A percentile compares a stretch with the other conserved stretches of the same genome.
phyloP scores from a whole-genome alignment of 2,888 invertebrate species.

The Troides helena region DNA sequence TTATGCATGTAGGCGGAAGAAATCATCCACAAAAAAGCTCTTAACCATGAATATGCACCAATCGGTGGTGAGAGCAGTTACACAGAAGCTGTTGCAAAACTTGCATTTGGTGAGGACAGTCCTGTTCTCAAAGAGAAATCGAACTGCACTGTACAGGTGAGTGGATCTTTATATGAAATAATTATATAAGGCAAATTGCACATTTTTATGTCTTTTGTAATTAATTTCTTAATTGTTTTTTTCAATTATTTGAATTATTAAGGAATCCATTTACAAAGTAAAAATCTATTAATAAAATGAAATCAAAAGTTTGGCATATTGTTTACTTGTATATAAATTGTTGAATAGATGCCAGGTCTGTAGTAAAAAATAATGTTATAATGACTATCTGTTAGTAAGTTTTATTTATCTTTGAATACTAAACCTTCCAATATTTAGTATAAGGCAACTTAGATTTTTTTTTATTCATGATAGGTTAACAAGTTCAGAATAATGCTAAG shows the following conservation, averaged over 20 bases:
- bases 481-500: no score
- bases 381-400: neutral
- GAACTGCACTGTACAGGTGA: conserved; percentile 86
- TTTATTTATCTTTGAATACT: neutral
- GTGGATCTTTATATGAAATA: conserved; percentile 14
- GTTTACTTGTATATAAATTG: conserved; percentile 6
- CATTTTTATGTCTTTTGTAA: no score
- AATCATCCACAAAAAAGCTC: conserved; percentile 80
- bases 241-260: no score
- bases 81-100: conserved; percentile 88
- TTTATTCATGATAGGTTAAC: no score
- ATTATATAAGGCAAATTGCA: no score
- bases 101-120: conserved; percentile 93
- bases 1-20: conserved; percentile 87
- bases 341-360: conserved; percentile 8
- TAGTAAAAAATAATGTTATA: neutral
- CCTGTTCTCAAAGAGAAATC: conserved; percentile 83
- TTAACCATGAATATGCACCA: conserved; percentile 97
- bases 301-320: conserved; percentile 10
- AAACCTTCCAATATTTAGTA: neutral
- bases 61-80: conserved; percentile 93
- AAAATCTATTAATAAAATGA: neutral
- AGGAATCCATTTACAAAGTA: neutral
- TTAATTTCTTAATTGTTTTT: no score
- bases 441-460: neutral